phyloP scores from a whole-genome alignment of 2,888 invertebrate genomes.

The Diplazon laetatorius region DNA sequence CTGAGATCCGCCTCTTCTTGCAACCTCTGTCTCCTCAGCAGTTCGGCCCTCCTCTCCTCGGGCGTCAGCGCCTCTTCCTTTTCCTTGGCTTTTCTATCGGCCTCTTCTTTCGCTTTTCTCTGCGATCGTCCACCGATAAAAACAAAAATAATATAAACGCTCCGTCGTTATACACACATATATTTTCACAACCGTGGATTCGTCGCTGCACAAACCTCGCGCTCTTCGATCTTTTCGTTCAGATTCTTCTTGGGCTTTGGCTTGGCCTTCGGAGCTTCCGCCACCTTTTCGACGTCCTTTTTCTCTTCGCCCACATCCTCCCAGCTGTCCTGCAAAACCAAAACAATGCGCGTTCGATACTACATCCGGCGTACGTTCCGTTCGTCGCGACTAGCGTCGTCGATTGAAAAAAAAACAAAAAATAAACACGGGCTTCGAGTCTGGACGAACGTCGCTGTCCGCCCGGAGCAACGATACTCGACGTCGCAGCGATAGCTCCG shows the following conservation, averaged over 20 bases:
- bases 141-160: constrained; percentile 5
- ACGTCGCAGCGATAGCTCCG: no score
- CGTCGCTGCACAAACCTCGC: constrained; percentile 91
- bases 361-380: no score
- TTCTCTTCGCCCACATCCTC: constrained; percentile 95
- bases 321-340: constrained; percentile 92
- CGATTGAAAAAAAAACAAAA: no score
- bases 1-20: constrained; percentile 95
- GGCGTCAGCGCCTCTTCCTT: constrained; percentile 88
- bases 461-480: no score
- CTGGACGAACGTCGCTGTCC: no score
- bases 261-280: constrained; percentile 85
- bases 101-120: constrained; percentile 86
- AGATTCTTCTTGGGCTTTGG: constrained; percentile 90
- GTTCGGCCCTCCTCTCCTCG: constrained; percentile 90
- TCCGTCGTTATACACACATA: background rate
- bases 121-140: constrained; percentile 74
- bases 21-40: constrained; percentile 90
- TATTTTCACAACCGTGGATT: no score
- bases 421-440: no score
- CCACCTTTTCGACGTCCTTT: constrained; percentile 89
- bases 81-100: constrained; percentile 85
- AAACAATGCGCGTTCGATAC: no score
- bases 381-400: no score
- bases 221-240: constrained; percentile 93